Conservation (phyloP, 2,797 vertebrate genomes). For the Antennarius maculatus region DNA sequence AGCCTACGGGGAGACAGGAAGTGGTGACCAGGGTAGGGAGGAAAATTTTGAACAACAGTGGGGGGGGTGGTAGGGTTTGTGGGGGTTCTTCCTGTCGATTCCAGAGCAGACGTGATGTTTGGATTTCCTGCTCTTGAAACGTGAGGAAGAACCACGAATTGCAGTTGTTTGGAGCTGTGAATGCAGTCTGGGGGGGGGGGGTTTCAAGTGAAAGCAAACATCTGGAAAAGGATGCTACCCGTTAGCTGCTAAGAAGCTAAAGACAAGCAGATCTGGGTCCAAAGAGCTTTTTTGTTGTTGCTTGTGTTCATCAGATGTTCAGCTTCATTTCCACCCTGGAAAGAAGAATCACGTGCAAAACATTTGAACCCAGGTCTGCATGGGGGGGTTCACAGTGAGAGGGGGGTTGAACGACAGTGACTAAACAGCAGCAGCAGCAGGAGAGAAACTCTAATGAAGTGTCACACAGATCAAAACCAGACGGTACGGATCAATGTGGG, state of each 20-base stretch:
- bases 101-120: slow-evolving; percentile 38
- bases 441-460: slow-evolving; percentile 78
- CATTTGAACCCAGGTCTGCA: slow-evolving; percentile 49
- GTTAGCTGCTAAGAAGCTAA: slow-evolving; percentile 11
- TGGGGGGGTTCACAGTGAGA: slow-evolving; percentile 6
- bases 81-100: slow-evolving; percentile 45
- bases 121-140: not conserved
- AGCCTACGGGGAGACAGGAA: slow-evolving; percentile 55
- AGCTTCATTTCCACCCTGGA: slow-evolving; percentile 23
- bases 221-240: slow-evolving; percentile 12
- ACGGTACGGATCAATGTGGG: slow-evolving; percentile 21
- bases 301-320: not conserved
- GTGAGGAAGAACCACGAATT: not conserved
- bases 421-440: slow-evolving; percentile 79
- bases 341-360: not conserved
- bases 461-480: slow-evolving; percentile 59
- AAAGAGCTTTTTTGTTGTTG: not conserved
- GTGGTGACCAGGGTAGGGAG: slow-evolving; percentile 18
- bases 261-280: slow-evolving; percentile 44
- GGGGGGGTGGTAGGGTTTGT: not conserved
- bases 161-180: slow-evolving; percentile 36
- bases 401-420: slow-evolving; percentile 66
- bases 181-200: slow-evolving; percentile 26
- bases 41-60: slow-evolving; percentile 14
- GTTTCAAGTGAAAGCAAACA: slow-evolving; percentile 32